phyloP scores from a whole-genome alignment of 2,888 invertebrate genomes.

The Tenthredo mesomela region DNA sequence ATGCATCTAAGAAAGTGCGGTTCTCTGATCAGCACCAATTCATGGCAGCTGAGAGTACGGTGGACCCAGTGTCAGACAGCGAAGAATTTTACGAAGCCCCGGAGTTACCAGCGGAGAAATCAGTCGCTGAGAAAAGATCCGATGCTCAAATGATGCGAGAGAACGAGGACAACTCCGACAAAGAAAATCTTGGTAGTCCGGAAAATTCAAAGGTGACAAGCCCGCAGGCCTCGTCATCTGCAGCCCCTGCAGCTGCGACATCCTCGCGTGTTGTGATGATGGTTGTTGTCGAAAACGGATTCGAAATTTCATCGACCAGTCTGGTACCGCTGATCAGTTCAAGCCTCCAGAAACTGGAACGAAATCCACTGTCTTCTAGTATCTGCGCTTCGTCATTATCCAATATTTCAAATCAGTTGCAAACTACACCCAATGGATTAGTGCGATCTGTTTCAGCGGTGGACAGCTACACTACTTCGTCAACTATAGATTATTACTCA shows the following conservation, averaged over 20 bases:
- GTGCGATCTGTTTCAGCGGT: conserved; percentile 60
- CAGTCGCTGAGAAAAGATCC: background rate
- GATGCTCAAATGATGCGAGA: conserved; percentile 49
- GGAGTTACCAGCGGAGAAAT: conserved; percentile 59
- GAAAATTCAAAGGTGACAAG: background rate
- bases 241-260: conserved; percentile 13
- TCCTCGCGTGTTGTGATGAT: conserved; percentile 71
- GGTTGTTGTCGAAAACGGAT: conserved; percentile 70
- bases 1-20: conserved; percentile 65
- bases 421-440: background rate
- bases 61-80: conserved; percentile 56
- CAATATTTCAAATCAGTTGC: conserved; percentile 30
- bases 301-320: conserved; percentile 60
- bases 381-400: conserved; percentile 20
- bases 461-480: conserved; percentile 60
- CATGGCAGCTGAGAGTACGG: conserved; percentile 25
- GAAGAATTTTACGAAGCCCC: conserved; percentile 65
- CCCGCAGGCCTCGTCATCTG: background rate
- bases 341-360: conserved; percentile 68
- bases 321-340: conserved; percentile 68
- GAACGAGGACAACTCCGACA: conserved; percentile 58
- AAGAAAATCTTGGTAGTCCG: conserved; percentile 55
- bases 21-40: conserved; percentile 66
- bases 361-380: background rate
- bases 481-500: conserved; percentile 32